Conservation (phyloP, 2,113 vertebrate genomes). For the Lates calcarifer region DNA sequence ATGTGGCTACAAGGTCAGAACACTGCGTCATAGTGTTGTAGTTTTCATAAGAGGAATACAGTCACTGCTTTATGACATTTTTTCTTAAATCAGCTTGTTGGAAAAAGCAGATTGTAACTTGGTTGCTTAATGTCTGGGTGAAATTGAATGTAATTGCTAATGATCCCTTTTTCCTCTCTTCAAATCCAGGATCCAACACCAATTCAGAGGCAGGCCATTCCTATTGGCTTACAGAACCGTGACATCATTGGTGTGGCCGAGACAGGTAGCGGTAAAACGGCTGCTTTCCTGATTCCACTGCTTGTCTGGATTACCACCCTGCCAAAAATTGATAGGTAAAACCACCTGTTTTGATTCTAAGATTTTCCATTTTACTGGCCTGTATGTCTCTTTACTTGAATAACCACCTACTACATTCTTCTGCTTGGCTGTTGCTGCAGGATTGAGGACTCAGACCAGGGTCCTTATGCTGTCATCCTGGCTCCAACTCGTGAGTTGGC, state of each 20-base stretch:
- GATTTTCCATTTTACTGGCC: neutral
- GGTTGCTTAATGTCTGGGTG: neutral
- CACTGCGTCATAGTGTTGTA: neutral
- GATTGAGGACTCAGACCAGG: conserved; percentile 98
- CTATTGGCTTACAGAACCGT: conserved; percentile 97
- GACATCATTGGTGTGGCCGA: conserved; percentile 99
- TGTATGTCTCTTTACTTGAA: neutral
- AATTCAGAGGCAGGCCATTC: conserved; percentile 98
- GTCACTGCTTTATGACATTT: too few species aligned
- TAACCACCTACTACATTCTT: neutral
- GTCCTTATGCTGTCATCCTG: conserved; percentile 97
- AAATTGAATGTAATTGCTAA: neutral
- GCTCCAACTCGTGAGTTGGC: conserved; percentile 98
- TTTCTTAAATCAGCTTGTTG: too few species aligned
- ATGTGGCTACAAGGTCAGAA: conserved; percentile 95
- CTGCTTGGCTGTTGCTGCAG: conserved; percentile 74
- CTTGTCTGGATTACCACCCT: conserved; percentile 98
- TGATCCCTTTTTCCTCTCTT: neutral
- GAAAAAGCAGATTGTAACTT: neutral
- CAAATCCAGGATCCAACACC: conserved; percentile 92
- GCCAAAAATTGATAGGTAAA: conserved; percentile 95
- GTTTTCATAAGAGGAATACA: neutral
- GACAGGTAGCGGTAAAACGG: conserved; percentile 97
- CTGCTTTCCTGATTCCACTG: conserved; percentile 96
- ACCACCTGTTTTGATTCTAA: neutral